Percentiles rank a stretch among this genome's conserved stretches.
Conservation (phyloP, 2,888 invertebrate species). For the Sarcophaga variegata region DNA sequence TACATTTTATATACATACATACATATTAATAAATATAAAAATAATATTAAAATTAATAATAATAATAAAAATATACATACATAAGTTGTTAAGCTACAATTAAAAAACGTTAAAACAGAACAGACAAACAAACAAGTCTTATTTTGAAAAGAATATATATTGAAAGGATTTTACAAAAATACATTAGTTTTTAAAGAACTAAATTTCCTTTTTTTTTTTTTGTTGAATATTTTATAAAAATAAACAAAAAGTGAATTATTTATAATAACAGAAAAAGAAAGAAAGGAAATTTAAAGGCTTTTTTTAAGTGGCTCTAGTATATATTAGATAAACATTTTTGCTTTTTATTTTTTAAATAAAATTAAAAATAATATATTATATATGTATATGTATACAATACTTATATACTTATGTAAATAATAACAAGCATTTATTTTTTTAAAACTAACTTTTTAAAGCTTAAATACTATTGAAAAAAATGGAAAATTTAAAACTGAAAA, state of each 20-base stretch:
- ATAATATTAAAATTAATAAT: conserved; percentile 42
- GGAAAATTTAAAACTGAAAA: not conserved
- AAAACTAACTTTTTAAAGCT: conserved; percentile 26
- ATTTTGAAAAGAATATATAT: conserved; percentile 29
- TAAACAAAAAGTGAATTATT: conserved; percentile 40
- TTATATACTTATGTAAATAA: conserved; percentile 42
- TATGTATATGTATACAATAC: not conserved
- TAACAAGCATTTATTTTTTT: conserved; percentile 63
- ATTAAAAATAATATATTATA: not conserved
- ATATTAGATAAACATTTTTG: conserved; percentile 5
- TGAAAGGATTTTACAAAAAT: conserved; percentile 69
- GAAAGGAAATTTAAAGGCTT: conserved; percentile 23
- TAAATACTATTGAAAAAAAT: not conserved
- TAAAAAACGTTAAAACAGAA: too few relatives aligned
- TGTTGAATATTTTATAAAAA: not conserved
- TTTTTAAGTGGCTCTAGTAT: not conserved
- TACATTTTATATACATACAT: conserved; percentile 11
- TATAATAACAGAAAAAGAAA: not conserved
- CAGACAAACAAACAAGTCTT: conserved; percentile 7
- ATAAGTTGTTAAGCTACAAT: not conserved
- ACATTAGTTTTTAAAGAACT: conserved; percentile 58
- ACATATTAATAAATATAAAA: conserved; percentile 25
- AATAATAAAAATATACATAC: conserved; percentile 38
- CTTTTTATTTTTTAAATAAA: conserved; percentile 35
- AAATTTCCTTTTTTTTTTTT: not conserved